Base-by-base conservation (phyloP, 2,888 invertebrate genomes). In the Machimus atricapillus region DNA sequence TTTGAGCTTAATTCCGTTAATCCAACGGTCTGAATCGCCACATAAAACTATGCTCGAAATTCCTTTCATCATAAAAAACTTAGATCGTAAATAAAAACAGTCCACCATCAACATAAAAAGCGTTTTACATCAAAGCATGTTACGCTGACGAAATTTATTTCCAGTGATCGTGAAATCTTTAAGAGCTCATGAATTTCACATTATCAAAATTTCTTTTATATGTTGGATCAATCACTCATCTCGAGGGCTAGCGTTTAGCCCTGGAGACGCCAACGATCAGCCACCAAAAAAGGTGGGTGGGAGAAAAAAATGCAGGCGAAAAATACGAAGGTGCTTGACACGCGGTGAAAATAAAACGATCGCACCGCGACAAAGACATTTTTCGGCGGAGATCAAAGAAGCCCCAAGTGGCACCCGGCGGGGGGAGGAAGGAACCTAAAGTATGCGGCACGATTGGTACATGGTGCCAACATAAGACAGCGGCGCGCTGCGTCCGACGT, bases 101-200 rank as follows among this genome's bases (percentile, higher is more conserved):
- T 66, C 27, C 12, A 12, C 23, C 66, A 66, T 66, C 23, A 66
- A 66, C 66, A 66, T 66, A 66, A 66, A 66, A 66, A 66, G 66
- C 27, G 66, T 66, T 66, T 66, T 66, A 66, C 66, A 66, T 66
- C 66, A 66, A 66, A 66, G 66, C 66, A 66, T 66, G 66, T 66
- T 66, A 66, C 66, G 27, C 66, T 79, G 27, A 79, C 31, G 79
- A 79, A 79, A 79, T 79, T 79, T 79, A 79, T 79, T 27, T 79
- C 31, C 31, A 27, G 14, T 52, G 79, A 56, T 79, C 79, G 52
- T 79, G 79, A 52, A 79, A 52, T 46, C 31, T 79, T 79, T 79
- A 79, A 52, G 52, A 79, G 46, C 79, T 79, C 79, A 79, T 79
- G 79, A 79, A 79, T 79, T 79, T 79, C 79, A 46, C 46, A 79